Percentiles rank a stretch among this genome's conserved stretches.
Conservation (phyloP, 2,113 vertebrate species). For the Cephalopholis sonnerati region DNA sequence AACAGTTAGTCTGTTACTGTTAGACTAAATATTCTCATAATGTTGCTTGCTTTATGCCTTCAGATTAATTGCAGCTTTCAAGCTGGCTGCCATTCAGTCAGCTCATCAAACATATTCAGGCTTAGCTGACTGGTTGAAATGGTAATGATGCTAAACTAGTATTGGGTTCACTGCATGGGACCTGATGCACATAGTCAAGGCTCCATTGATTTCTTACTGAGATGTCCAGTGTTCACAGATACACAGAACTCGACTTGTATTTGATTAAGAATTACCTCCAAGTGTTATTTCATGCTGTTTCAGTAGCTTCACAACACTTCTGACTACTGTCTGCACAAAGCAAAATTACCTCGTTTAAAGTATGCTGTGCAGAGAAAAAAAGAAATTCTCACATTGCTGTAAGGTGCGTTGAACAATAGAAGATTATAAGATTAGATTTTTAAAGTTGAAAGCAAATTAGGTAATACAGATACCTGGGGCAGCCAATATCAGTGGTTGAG, state of each 20-base stretch:
- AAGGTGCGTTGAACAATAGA: slow-evolving; percentile 10
- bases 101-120: slow-evolving; percentile 34
- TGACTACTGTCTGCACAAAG: background rate
- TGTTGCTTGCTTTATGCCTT: slow-evolving; percentile 22
- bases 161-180: slow-evolving; percentile 28
- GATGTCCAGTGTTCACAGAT: slow-evolving; percentile 25
- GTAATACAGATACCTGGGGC: slow-evolving; percentile 14
- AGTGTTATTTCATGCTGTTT: slow-evolving; percentile 14
- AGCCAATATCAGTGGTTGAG: background rate
- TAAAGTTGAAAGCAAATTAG: slow-evolving; percentile 16
- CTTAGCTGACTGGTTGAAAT: slow-evolving; percentile 31
- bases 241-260: slow-evolving; percentile 16
- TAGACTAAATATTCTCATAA: slow-evolving; percentile 30
- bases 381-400: background rate
- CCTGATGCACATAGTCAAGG: slow-evolving; percentile 14
- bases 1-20: slow-evolving; percentile 3
- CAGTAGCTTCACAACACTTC: background rate
- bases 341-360: slow-evolving; percentile 25
- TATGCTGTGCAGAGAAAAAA: background rate
- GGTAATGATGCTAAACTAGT: slow-evolving; percentile 40
- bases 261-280: slow-evolving; percentile 14
- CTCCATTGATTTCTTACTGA: slow-evolving; percentile 50
- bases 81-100: slow-evolving; percentile 36
- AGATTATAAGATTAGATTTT: slow-evolving; percentile 31
- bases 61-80: slow-evolving; percentile 48